Evolutionary conservation across 1,140 invertebrate genomes (phyloP).

Genomic region (Ips nitidus): DNA sequence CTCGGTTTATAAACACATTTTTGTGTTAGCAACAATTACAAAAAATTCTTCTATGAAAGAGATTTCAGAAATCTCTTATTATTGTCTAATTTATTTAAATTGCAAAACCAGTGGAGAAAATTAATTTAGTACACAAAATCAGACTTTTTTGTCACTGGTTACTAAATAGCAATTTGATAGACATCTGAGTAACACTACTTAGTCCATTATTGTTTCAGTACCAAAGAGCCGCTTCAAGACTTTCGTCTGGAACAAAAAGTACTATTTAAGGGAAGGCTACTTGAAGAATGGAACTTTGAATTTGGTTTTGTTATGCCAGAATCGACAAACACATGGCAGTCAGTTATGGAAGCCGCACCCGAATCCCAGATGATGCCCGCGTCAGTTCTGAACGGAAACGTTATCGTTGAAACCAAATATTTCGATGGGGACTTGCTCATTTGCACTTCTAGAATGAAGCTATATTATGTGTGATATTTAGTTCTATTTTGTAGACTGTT

Average conservation of each 20-base stretch:
- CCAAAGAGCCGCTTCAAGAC: slow-evolving; percentile 92
- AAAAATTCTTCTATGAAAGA: too few species aligned
- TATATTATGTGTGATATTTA: slow-evolving; percentile 86
- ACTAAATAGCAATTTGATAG: too few species aligned
- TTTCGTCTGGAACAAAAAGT: slow-evolving; percentile 92
- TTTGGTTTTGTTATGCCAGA: slow-evolving; percentile 99
- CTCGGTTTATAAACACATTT: too few species aligned
- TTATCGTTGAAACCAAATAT: slow-evolving; percentile 98
- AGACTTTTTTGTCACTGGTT: too few species aligned
- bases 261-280: slow-evolving; percentile 76
- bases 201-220: slow-evolving; percentile 60
- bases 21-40: too few species aligned
- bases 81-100: too few species aligned
- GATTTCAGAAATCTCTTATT: too few species aligned
- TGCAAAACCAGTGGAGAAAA: too few species aligned
- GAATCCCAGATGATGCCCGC: slow-evolving; percentile 99
- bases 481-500: neutral
- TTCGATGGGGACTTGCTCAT: slow-evolving; percentile 95
- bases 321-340: slow-evolving; percentile 99
- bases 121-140: too few species aligned
- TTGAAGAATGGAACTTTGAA: slow-evolving; percentile 99
- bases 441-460: slow-evolving; percentile 90
- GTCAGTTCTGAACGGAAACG: slow-evolving; percentile 95
- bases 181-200: neutral
- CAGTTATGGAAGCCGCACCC: slow-evolving; percentile 95